phyloP scores from a whole-genome alignment of 2,113 vertebrate species.

The Crocuta crocuta region DNA sequence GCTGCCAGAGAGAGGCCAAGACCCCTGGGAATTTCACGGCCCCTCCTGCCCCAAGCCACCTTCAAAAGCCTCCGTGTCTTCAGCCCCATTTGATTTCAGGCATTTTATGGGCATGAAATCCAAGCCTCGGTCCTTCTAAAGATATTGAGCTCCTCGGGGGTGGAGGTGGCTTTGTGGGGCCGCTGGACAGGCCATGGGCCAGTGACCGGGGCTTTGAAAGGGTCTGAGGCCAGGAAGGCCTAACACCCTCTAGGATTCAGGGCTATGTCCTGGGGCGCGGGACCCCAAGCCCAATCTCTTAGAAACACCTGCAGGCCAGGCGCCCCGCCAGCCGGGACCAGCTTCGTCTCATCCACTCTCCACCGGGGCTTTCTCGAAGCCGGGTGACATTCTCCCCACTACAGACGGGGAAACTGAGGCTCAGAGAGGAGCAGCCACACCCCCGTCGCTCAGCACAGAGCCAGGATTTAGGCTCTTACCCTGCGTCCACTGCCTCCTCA shows the following conservation, averaged over 20 bases:
- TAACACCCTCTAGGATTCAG: background rate
- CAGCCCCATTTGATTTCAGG: constrained; percentile 10
- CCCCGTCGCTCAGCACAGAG: background rate
- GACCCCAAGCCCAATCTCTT: background rate
- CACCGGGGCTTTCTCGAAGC: background rate
- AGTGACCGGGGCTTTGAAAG: background rate
- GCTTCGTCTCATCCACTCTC: background rate
- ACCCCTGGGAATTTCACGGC: background rate
- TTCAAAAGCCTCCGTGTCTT: background rate
- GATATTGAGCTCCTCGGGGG: background rate
- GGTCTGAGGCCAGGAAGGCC: background rate
- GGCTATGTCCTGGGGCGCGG: fast-evolving
- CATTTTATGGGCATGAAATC: constrained; percentile 41
- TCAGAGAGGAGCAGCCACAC: background rate
- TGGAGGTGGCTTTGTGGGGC: background rate
- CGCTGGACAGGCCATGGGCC: background rate
- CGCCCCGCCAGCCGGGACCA: fast-evolving
- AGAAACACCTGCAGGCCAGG: fast-evolving
- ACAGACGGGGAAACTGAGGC: background rate
- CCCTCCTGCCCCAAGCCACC: background rate
- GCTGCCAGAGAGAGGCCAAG: background rate
- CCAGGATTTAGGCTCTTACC: background rate
- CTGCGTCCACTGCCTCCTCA: background rate
- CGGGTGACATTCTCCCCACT: fast-evolving
- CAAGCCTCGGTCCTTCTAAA: background rate